Evolutionary conservation across 1,140 invertebrate species (phyloP).

Genomic region (Anthonomus grandis): DNA sequence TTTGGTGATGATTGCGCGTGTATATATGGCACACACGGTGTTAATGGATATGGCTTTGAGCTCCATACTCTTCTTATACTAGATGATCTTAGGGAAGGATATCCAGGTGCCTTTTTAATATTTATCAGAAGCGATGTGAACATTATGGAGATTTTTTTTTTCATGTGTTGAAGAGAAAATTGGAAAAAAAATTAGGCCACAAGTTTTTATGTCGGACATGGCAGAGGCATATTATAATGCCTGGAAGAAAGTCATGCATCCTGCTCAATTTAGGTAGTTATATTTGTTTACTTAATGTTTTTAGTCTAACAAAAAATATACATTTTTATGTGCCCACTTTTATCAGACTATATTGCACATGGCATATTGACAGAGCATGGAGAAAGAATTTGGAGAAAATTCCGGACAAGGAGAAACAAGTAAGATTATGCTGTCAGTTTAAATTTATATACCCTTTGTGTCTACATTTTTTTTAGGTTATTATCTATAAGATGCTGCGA

Average conservation of each 20-base stretch:
- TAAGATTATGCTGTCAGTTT: no score
- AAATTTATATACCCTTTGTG: no score
- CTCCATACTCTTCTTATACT: conserved; percentile 14
- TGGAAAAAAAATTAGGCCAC: conserved; percentile 1
- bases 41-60: conserved; percentile 20
- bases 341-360: conserved; percentile 14
- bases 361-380: conserved; percentile 17
- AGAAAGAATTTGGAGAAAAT: conserved; percentile 15
- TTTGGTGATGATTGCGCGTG: conserved; percentile 22
- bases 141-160: conserved; percentile 9
- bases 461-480: conserved; percentile 1
- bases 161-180: background rate
- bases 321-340: background rate
- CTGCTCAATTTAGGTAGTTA: no score
- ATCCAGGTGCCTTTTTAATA: conserved; percentile 5
- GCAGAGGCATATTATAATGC: conserved; percentile 22
- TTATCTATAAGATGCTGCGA: background rate
- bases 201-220: conserved; percentile 30
- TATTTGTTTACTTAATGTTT: no score
- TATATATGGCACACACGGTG: conserved; percentile 23
- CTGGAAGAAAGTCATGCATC: conserved; percentile 22
- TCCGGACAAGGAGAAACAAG: background rate
- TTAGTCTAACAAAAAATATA: no score
- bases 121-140: conserved; percentile 12
- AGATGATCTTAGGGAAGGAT: conserved; percentile 21